These are phyloP conservation scores for Colinus virginianus DNA, from an alignment of 2,113 vertebrate species.

Conservation along the genomic window DNA sequence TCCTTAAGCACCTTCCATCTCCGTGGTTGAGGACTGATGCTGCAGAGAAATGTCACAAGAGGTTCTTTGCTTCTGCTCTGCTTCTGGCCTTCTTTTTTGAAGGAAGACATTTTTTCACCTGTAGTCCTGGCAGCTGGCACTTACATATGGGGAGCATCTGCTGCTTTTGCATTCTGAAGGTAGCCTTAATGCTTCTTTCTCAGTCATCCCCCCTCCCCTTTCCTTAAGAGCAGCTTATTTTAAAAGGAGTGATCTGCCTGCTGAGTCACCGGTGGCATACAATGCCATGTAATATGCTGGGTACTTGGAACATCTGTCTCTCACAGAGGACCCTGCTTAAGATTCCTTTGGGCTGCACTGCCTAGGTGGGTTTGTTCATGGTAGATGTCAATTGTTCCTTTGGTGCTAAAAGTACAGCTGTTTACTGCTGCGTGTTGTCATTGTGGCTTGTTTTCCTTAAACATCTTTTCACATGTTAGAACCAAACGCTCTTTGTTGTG, in stretches of 20 bases:
- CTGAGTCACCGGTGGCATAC: neutral
- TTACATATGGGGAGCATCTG: neutral
- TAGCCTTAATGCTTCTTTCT: neutral
- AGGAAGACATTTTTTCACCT: neutral
- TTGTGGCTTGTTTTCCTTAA: neutral
- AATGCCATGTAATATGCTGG: neutral
- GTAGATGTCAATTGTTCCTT: neutral
- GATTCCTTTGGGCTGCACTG: rapidly evolving
- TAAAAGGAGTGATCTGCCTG: neutral
- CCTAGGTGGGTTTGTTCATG: neutral
- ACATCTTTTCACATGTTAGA: neutral
- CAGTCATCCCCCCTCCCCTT: rapidly evolving
- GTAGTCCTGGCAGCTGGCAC: neutral
- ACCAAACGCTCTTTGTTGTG: neutral
- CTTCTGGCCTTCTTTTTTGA: neutral
- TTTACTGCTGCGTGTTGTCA: neutral
- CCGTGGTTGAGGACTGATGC: neutral
- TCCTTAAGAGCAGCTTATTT: neutral
- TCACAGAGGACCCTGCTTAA: neutral
- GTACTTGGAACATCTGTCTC: neutral
- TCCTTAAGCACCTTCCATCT: neutral
- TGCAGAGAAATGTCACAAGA: neutral
- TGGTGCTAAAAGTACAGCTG: neutral
- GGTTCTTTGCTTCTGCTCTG: neutral
- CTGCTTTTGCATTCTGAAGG: neutral